phyloP scores from a whole-genome alignment of 2,888 invertebrate species.

The Acrobasis repandana region DNA sequence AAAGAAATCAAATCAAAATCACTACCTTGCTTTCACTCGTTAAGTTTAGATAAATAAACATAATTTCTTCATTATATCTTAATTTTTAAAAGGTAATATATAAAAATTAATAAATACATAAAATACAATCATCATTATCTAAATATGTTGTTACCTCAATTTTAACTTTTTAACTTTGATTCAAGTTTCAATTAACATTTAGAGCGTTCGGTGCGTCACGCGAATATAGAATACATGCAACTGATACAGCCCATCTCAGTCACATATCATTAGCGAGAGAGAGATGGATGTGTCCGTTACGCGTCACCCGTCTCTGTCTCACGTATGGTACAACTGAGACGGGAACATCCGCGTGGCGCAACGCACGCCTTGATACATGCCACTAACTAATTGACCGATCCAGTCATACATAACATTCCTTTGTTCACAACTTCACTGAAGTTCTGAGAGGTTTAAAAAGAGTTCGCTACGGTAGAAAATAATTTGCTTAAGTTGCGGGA shows the following conservation, averaged over 20 bases:
- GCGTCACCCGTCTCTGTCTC: no score
- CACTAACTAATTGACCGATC: conserved; percentile 14
- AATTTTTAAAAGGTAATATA: not conserved
- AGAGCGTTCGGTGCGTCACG: no score
- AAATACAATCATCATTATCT: not conserved
- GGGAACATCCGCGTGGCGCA: no score
- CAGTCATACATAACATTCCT: not conserved
- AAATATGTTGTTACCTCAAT: not conserved
- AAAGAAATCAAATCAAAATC: conserved; percentile 40
- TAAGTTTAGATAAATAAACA: conserved; percentile 33
- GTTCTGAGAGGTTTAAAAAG: not conserved
- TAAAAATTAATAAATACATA: conserved; percentile 12
- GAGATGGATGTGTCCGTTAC: no score
- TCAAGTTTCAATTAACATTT: not conserved
- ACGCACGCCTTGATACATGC: not conserved
- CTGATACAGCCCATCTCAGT: no score
- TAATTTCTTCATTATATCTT: conserved; percentile 1
- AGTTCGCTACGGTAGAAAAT: conserved; percentile 9
- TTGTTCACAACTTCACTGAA: not conserved
- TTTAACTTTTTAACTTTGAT: not conserved
- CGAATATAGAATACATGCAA: no score
- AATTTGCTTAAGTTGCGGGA: conserved; percentile 47
- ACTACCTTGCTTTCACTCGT: conserved; percentile 44
- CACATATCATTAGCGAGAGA: no score
- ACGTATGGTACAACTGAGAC: no score